A percentile compares a stretch with the other conserved stretches of the same genome.
Evolutionary conservation across 1,140 invertebrate genomes (phyloP).

Genomic region (Hyposmocoma kahamanoa): DNA sequence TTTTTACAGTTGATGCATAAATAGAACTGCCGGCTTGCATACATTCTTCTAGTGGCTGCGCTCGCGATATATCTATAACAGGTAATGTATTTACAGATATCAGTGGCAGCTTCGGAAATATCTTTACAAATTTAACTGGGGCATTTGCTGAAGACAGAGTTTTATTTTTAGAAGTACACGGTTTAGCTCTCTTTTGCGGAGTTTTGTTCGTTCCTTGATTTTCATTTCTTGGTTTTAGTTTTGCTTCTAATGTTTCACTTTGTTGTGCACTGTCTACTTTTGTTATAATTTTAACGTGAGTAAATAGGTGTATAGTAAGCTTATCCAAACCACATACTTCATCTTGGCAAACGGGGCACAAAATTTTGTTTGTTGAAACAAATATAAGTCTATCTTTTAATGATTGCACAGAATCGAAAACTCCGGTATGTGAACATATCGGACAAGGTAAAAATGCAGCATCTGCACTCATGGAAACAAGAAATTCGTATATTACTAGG

Average conservation of each 20-base stretch:
- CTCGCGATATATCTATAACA: slow-evolving; percentile 49
- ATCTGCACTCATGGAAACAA: slow-evolving; percentile 57
- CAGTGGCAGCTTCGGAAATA: slow-evolving; percentile 59
- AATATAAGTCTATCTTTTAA: slow-evolving; percentile 82
- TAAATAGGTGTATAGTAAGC: slow-evolving; percentile 88
- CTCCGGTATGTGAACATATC: slow-evolving; percentile 80
- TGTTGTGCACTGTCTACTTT: slow-evolving; percentile 18
- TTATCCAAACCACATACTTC: slow-evolving; percentile 84
- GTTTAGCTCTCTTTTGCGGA: slow-evolving; percentile 40
- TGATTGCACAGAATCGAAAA: slow-evolving; percentile 80
- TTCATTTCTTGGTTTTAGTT: slow-evolving; percentile 18
- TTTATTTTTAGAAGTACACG: slow-evolving; percentile 53
- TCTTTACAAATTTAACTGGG: slow-evolving; percentile 63
- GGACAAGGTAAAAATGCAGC: slow-evolving; percentile 82
- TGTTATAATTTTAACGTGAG: slow-evolving; percentile 71
- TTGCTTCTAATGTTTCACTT: slow-evolving; percentile 15
- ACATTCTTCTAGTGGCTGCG: slow-evolving; percentile 19
- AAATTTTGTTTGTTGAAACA: slow-evolving; percentile 81
- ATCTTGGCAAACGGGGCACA: slow-evolving; percentile 85
- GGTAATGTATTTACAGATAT: slow-evolving; percentile 56
- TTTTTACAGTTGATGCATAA: slow-evolving; percentile 31
- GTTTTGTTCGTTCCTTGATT: slow-evolving; percentile 14
- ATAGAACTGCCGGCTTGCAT: slow-evolving; percentile 21
- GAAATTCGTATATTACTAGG: slow-evolving; percentile 13
- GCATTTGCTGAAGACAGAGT: slow-evolving; percentile 23